Conservation (phyloP, 2,797 vertebrate genomes). For the Syncerus caffer region DNA sequence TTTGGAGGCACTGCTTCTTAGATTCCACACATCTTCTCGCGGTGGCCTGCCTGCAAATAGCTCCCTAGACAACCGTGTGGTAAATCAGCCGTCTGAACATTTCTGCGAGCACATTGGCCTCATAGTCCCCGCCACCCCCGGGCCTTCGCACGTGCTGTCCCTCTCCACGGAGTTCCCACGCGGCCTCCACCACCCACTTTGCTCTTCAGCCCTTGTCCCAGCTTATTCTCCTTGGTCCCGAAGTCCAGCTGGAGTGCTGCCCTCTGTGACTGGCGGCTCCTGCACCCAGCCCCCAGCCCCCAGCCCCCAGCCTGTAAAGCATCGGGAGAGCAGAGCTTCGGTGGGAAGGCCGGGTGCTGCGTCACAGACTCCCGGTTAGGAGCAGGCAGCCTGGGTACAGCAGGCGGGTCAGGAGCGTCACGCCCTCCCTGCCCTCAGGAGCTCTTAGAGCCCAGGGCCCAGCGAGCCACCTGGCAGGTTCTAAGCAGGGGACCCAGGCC, state of each 20-base stretch:
- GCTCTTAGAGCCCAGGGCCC: background rate
- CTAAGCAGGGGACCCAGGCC: fast-evolving
- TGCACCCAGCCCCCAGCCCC: too few species aligned
- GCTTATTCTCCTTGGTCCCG: background rate
- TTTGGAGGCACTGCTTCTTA: background rate
- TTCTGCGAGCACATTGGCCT: background rate
- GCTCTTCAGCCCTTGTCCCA: too few species aligned
- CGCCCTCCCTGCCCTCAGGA: background rate
- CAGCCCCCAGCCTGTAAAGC: background rate
- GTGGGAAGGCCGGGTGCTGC: too few species aligned
- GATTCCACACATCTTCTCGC: too few species aligned
- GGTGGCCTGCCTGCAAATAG: background rate
- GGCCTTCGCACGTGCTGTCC: background rate
- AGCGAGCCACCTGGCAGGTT: background rate
- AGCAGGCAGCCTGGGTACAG: background rate
- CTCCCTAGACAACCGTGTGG: background rate
- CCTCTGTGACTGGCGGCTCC: background rate
- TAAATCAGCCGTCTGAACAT: background rate
- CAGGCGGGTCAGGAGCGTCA: fast-evolving
- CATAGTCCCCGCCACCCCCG: background rate
- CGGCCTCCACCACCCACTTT: background rate
- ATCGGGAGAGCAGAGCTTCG: background rate
- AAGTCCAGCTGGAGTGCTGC: background rate
- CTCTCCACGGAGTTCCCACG: fast-evolving
- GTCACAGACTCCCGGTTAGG: background rate